A percentile compares a stretch with the other conserved stretches of the same genome.
Conservation (phyloP, 2,113 vertebrate species). For the Herpetotheres cachinnans region DNA sequence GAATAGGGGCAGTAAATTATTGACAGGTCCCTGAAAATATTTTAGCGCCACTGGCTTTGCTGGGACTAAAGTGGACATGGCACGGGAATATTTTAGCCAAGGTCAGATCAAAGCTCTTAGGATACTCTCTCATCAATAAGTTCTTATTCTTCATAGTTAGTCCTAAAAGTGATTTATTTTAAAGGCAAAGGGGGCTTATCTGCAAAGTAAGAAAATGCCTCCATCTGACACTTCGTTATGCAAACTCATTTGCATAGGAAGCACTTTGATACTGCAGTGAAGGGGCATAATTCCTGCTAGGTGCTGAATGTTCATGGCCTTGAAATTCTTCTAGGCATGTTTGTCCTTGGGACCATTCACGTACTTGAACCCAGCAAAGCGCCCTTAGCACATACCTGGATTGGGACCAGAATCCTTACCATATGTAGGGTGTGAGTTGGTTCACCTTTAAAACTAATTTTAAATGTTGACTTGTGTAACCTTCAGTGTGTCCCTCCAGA, state of each 20-base stretch:
- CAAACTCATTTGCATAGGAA: neutral
- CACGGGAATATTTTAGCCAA: neutral
- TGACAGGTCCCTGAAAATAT: neutral
- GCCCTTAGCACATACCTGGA: neutral
- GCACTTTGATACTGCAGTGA: neutral
- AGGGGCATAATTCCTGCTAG: neutral
- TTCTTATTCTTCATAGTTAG: neutral
- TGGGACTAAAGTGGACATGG: neutral
- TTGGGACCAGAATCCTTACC: neutral
- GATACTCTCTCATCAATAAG: neutral
- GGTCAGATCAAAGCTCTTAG: neutral
- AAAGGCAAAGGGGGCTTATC: neutral
- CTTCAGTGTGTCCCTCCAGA: neutral
- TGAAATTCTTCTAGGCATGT: neutral
- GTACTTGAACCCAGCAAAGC: neutral
- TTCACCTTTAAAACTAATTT: slow-evolving; percentile 10
- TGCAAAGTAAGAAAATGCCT: neutral
- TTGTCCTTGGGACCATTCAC: neutral
- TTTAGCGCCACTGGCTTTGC: neutral
- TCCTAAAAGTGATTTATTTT: neutral
- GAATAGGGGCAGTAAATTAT: neutral
- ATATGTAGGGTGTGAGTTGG: neutral
- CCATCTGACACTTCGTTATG: neutral
- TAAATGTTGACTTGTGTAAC: slow-evolving; percentile 6
- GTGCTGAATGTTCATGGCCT: neutral